These are phyloP conservation scores for Linurgus olivaceus DNA, from an alignment of 2,797 vertebrate genomes.

Conservation along the genomic window DNA sequence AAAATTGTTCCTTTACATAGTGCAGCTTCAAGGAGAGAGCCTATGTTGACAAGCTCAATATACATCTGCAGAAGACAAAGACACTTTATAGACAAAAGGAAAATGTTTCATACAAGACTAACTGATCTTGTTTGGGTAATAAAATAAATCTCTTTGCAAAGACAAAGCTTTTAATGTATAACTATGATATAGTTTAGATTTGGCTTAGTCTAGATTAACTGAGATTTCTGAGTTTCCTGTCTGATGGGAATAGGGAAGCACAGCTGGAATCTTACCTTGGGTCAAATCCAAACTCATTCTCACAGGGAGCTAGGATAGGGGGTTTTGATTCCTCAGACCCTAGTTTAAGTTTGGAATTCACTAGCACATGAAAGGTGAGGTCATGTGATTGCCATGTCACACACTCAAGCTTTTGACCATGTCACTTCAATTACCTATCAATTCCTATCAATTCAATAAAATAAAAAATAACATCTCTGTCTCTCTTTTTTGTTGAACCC, in stretches of 20 bases:
- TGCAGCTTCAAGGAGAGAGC: not conserved
- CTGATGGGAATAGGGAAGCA: not conserved
- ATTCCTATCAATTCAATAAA: not conserved
- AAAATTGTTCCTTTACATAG: not conserved
- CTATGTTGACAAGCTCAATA: not conserved
- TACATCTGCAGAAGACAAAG: not conserved
- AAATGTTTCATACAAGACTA: not conserved
- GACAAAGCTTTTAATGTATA: not conserved
- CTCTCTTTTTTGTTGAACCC: not conserved
- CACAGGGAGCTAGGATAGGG: not conserved
- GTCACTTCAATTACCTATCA: not conserved
- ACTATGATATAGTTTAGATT: not conserved
- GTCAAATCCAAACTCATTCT: not conserved
- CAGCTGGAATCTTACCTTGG: conserved; percentile 27
- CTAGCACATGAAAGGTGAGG: not conserved
- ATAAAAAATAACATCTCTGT: not conserved
- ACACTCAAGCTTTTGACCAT: not conserved
- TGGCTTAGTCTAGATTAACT: not conserved
- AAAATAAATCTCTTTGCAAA: not conserved
- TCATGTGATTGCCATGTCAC: not conserved
- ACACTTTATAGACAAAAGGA: not conserved
- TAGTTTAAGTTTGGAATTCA: not conserved
- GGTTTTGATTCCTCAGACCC: not conserved
- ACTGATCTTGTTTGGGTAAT: not conserved
- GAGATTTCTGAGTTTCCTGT: not conserved